Percentiles rank a stretch among this genome's conserved stretches.
phyloP scores from a whole-genome alignment of 2,113 vertebrate species.

The Colius striatus region DNA sequence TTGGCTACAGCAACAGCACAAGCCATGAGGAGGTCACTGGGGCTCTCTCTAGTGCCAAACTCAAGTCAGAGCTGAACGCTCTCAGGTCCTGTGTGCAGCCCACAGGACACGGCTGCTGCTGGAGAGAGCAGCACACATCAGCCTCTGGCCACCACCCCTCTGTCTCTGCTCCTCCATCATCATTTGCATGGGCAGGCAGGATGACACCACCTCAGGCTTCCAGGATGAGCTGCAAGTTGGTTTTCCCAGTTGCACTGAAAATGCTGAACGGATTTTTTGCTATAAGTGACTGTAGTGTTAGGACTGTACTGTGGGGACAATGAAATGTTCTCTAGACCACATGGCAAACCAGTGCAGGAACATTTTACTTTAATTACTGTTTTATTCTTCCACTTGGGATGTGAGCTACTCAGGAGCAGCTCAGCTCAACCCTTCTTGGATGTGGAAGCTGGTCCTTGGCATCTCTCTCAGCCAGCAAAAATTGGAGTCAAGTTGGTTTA shows the following conservation, averaged over 20 bases:
- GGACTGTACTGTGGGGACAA: background rate
- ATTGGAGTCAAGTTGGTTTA: background rate
- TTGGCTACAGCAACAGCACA: background rate
- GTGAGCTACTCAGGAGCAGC: background rate
- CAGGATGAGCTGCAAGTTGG: background rate
- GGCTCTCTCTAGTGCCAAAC: background rate
- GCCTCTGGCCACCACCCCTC: background rate
- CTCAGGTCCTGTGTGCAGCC: background rate
- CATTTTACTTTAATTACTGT: background rate
- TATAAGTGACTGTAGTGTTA: background rate
- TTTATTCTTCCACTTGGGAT: background rate
- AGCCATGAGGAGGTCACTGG: background rate
- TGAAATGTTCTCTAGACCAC: background rate
- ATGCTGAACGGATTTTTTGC: background rate
- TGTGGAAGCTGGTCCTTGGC: background rate
- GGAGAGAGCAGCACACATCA: fast-evolving
- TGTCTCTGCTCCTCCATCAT: background rate
- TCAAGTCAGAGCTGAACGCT: background rate
- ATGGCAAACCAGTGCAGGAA: background rate
- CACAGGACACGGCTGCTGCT: background rate
- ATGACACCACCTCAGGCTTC: background rate
- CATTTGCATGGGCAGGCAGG: background rate
- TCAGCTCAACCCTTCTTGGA: background rate
- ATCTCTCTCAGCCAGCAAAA: background rate
- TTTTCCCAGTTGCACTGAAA: background rate